Percentiles rank a stretch among this genome's conserved stretches.
Evolutionary conservation across 2,113 vertebrate genomes (phyloP).

Genomic region (Taurulus bubalis): DNA sequence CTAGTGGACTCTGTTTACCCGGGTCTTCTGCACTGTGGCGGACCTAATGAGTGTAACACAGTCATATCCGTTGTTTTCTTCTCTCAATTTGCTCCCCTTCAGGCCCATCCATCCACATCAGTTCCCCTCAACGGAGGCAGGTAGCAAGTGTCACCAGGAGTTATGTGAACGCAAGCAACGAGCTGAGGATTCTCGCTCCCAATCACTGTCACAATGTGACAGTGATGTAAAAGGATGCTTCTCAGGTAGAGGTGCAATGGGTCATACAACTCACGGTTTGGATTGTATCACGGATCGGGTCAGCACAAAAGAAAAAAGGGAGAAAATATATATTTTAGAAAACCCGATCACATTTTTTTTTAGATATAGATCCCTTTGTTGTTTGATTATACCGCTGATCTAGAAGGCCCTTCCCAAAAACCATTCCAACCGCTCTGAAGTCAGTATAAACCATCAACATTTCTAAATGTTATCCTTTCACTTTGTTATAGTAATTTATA

Average conservation of each 20-base stretch:
- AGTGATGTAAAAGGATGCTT: slow-evolving; percentile 30
- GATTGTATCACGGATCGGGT: too few relatives aligned
- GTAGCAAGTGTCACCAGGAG: slow-evolving; percentile 1
- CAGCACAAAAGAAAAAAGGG: too few relatives aligned
- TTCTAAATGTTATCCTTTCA: too few relatives aligned
- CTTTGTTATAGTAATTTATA: too few relatives aligned
- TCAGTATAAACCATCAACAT: too few relatives aligned
- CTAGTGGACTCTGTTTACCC: neutral
- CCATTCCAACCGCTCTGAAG: too few relatives aligned
- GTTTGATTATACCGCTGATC: too few relatives aligned
- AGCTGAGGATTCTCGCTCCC: slow-evolving; percentile 18
- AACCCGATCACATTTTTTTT: too few relatives aligned
- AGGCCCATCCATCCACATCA: slow-evolving; percentile 32
- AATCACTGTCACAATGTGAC: slow-evolving; percentile 8
- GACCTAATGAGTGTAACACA: slow-evolving; percentile 30
- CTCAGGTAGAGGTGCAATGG: neutral
- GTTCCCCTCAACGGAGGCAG: slow-evolving; percentile 23
- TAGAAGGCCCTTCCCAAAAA: too few relatives aligned
- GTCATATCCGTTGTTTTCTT: slow-evolving; percentile 26
- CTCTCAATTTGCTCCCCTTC: slow-evolving; percentile 18
- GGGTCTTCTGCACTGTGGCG: neutral
- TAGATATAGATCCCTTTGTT: too few relatives aligned
- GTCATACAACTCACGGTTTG: too few relatives aligned
- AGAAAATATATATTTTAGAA: too few relatives aligned
- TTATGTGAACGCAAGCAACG: slow-evolving; percentile 5